Evolutionary conservation across 2,113 vertebrate genomes (phyloP), one percentile per base, ranked within the genome.

Genomic region (Siniperca knerii): DNA sequence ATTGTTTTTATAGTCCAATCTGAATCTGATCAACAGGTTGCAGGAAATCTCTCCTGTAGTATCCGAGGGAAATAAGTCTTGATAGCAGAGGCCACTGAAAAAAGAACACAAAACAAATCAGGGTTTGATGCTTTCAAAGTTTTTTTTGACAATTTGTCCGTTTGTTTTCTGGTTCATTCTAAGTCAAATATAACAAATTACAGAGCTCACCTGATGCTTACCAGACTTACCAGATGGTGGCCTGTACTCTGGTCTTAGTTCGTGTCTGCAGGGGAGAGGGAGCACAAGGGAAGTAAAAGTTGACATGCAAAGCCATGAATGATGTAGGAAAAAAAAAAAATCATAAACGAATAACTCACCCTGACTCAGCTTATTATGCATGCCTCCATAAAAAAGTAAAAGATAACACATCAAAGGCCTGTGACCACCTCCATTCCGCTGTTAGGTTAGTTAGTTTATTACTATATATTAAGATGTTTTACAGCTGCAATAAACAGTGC

Each of bases 271-370:
- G 40, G 40, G 42, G 48, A 40, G 20, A 4, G 5, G 42, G 6
- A 37, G 58, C 21, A 50, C 16, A 37, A 5, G 15, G 29, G 35
- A 33, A 8, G 33, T 33, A 48, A 75, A 75, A 70, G 35, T 55
- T 42, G 16, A 65, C 61, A 82, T 79, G 67, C 48, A 76, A 68
- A 74, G 50, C 66, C 57, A 84, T 62, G 40, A 84, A 25, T 74
- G 25, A 77, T 78, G 67, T 21, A 65, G 40, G n/a, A n/a, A n/a
- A n/a, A 42, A n/a, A 69, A 50, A 85, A 50, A 71, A 77, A 13
- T 52, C 54, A 25, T 13, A 25, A 73, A 50, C 21, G 18, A 78
- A 57, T 9, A 13, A 75, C 57, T 55, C 9, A 70, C 29, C 2
- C 7, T 81, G 57, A 87, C 79, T 82, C 69, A 50, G 46, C 60